Conservation (phyloP, 1,140 invertebrate genomes). For the Orchesella cincta region DNA sequence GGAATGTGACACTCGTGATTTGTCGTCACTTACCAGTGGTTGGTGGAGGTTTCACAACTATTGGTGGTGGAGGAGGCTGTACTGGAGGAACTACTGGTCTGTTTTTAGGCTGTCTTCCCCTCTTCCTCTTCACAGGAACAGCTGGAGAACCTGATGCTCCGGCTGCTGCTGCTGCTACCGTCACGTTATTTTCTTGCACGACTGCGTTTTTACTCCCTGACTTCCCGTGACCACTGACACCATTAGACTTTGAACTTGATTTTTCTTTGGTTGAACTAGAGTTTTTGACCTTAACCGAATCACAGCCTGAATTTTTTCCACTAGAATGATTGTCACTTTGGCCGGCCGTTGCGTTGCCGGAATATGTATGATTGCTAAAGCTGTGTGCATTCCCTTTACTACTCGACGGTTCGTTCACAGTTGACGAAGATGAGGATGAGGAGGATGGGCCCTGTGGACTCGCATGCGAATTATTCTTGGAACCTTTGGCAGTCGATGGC, state of each 20-base stretch:
- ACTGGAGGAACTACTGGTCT: background rate
- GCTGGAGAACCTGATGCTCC: background rate
- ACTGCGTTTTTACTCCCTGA: constrained; percentile 29
- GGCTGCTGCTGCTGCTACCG: background rate
- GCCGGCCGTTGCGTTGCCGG: constrained; percentile 30
- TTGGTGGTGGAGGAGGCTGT: background rate
- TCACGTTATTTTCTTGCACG: background rate
- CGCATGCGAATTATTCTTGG: background rate
- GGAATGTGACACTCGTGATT: background rate
- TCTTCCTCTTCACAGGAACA: constrained; percentile 32
- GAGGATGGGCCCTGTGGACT: constrained; percentile 50
- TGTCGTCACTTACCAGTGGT: background rate
- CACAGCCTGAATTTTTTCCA: constrained; percentile 42
- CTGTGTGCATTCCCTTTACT: constrained; percentile 35
- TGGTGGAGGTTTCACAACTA: background rate
- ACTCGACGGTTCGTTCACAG: constrained; percentile 18
- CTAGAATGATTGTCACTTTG: constrained; percentile 44
- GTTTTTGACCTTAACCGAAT: constrained; percentile 38
- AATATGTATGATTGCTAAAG: constrained; percentile 33
- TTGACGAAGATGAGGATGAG: constrained; percentile 61
- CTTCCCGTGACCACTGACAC: constrained; percentile 18
- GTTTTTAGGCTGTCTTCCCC: constrained; percentile 41
- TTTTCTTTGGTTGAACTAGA: constrained; percentile 28
- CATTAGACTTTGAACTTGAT: background rate
- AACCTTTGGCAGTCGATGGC: background rate